Evolutionary conservation across 2,113 vertebrate species (phyloP).

Genomic region (Pseudonaja textilis): DNA sequence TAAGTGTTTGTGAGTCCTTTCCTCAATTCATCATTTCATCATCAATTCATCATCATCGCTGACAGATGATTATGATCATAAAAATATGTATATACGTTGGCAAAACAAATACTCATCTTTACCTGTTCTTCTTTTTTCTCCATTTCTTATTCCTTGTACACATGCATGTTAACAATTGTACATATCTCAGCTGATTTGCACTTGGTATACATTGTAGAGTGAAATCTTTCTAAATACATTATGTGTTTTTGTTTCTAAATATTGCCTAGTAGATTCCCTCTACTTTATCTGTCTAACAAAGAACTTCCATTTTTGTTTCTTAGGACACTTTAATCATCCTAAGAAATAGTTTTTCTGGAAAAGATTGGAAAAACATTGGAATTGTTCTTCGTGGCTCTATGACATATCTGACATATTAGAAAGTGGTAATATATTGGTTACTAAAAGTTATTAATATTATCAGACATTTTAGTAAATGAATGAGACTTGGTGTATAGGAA

Average conservation of each 20-base stretch:
- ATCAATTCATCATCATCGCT: background rate
- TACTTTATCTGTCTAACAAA: background rate
- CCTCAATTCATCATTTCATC: background rate
- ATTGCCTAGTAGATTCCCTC: background rate
- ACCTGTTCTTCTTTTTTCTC: background rate
- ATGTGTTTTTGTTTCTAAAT: background rate
- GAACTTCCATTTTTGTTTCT: background rate
- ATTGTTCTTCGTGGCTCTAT: background rate
- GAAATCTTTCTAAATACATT: background rate
- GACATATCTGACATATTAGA: background rate
- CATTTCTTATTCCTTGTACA: background rate
- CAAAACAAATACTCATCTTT: background rate
- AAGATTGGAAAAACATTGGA: background rate
- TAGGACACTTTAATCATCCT: background rate
- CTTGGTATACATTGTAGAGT: background rate
- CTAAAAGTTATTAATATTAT: background rate
- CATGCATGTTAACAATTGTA: background rate
- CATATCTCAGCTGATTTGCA: background rate
- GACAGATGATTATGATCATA: background rate
- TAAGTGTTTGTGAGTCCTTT: background rate
- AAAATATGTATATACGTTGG: background rate
- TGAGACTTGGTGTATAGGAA: background rate
- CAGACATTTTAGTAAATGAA: background rate
- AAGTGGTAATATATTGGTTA: background rate
- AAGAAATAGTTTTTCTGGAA: background rate